Base-by-base conservation (phyloP, 2,113 vertebrate genomes). In the Oxyruncus cristatus region DNA sequence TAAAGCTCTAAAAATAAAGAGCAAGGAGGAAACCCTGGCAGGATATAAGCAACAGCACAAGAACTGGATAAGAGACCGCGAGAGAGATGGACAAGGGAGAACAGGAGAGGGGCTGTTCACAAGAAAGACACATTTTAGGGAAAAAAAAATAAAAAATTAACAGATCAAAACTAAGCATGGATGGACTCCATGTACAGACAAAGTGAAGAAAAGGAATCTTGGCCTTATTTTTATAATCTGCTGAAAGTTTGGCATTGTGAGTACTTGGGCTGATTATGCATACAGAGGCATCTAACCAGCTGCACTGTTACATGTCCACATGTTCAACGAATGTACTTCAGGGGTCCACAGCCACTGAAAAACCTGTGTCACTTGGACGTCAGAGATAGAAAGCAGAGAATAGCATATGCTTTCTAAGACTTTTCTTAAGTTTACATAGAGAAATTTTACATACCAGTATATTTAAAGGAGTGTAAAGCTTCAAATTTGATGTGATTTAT, bases 401-500 rank as follows among this genome's bases (percentile, higher is more conserved):
- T 1, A 81, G 3, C 16, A 65, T 59, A 59, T 16, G 28, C 37
- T 75, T 88, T 85, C 41, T 63, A 83, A 72, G 41, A 47, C 27
- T 73, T 87, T 55, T 24, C 35, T 56, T 44, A 61, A 49, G 15
- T 47, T 66, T 56, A 56, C 3, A 1, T 20, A n/a, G 26, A 92
- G 35, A 30, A 87, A 76, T 61, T 85, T 93, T 94, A 75, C 15
- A 0, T 88, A 35, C 47, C 24, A 39, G 44, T 11, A 27, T 56
- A 89, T 88, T 95, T 85, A 79, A 62, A 88, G 27, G 47, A 71
- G 24, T 8, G 13, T 42, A 87, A 68, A 79, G 47, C 44, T 92
- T 97, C 53, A 78, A 79, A 46, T 79, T 92, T 76, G 24, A 85
- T 65, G 49, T 44, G 66, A 70, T 88, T 93, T 90, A 76, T 82